Conservation (phyloP, 2,888 invertebrate genomes). For the Epistrophella euchroma region DNA sequence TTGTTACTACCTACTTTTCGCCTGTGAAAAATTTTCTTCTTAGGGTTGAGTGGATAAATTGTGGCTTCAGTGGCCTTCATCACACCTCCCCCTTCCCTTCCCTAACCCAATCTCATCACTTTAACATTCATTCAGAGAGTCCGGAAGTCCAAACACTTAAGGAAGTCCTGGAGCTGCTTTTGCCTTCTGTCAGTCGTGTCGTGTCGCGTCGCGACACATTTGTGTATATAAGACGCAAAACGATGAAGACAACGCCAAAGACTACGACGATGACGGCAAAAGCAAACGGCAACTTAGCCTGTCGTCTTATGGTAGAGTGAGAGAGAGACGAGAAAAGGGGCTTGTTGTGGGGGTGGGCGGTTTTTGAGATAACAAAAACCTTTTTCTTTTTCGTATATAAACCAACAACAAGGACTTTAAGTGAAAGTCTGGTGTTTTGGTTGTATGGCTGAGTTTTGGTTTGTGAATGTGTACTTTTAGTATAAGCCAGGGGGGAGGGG, state of each 20-base stretch:
- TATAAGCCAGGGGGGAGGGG: constrained; percentile 7
- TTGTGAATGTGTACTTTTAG: constrained; percentile 43
- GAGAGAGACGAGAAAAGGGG: neutral
- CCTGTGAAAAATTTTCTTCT: constrained; percentile 30
- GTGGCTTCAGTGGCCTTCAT: constrained; percentile 70
- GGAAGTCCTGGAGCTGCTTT: constrained; percentile 68
- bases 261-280: constrained; percentile 30
- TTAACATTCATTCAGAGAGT: constrained; percentile 62
- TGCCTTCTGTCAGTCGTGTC: constrained; percentile 38
- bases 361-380: constrained; percentile 71
- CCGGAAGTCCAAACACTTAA: constrained; percentile 76
- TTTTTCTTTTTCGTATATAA: constrained; percentile 73
- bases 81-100: constrained; percentile 20
- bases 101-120: constrained; percentile 18
- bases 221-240: constrained; percentile 49
- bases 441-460: constrained; percentile 42
- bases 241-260: constrained; percentile 53
- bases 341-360: neutral
- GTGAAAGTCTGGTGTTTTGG: constrained; percentile 62
- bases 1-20: constrained; percentile 4
- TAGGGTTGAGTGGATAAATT: constrained; percentile 69
- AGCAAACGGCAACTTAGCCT: constrained; percentile 9
- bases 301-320: constrained; percentile 31
- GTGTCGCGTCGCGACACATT: constrained; percentile 62
- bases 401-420: constrained; percentile 71